Evolutionary conservation across 2,113 vertebrate species (phyloP).

Genomic region (Sylvietta virens): DNA sequence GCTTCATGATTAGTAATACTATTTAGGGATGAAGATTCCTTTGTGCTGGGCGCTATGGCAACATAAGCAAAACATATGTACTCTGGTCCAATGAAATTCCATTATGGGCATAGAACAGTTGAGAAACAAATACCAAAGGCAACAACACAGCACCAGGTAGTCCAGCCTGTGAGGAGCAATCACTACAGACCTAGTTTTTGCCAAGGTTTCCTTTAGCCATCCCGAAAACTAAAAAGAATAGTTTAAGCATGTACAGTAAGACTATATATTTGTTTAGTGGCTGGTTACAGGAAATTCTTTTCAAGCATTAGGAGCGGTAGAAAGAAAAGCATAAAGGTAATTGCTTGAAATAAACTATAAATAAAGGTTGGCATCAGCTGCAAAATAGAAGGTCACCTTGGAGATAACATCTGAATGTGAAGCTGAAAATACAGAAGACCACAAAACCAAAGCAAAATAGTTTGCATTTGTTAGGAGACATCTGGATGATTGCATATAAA

Average conservation of each 20-base stretch:
- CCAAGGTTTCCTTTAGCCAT: neutral
- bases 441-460: neutral
- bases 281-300: neutral
- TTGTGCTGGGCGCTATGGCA: neutral
- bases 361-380: neutral
- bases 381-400: neutral
- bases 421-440: neutral
- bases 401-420: neutral
- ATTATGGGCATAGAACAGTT: neutral
- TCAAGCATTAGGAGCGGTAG: neutral
- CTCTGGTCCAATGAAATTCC: neutral
- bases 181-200: neutral
- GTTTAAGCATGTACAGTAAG: neutral
- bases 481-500: neutral
- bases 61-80: neutral
- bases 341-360: neutral
- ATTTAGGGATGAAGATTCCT: neutral
- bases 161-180: neutral
- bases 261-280: neutral
- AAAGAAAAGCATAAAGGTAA: neutral
- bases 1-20: neutral
- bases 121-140: neutral
- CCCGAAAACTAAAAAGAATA: neutral
- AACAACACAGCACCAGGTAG: neutral
- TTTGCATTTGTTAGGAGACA: neutral